A percentile compares a stretch with the other conserved stretches of the same genome.
Conservation (phyloP, 2,888 invertebrate species). For the Lathronympha strigana region DNA sequence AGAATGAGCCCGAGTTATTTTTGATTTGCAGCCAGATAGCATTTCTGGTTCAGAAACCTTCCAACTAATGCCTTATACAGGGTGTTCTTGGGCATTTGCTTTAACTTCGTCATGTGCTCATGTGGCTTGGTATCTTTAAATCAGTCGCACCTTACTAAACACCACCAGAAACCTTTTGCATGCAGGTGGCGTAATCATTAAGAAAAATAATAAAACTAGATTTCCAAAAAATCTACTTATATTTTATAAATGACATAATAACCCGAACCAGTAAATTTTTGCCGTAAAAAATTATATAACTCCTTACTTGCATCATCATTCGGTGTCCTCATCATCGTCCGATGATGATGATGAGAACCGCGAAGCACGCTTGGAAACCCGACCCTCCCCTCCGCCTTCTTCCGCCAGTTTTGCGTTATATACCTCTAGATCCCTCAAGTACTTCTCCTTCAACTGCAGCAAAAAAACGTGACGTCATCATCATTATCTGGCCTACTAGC, state of each 20-base stretch:
- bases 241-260: neutral
- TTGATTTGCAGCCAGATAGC: slow-evolving; percentile 15
- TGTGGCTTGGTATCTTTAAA: no score
- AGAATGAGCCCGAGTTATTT: slow-evolving; percentile 16
- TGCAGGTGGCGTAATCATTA: no score
- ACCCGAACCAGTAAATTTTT: neutral
- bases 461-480: no score
- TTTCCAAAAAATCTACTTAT: neutral
- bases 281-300: neutral
- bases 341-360: neutral
- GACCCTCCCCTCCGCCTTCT: slow-evolving; percentile 84
- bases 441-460: slow-evolving; percentile 88
- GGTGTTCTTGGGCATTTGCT: no score
- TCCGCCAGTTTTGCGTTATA: slow-evolving; percentile 93
- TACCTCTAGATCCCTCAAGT: slow-evolving; percentile 93
- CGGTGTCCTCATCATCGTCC: neutral
- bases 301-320: slow-evolving; percentile 1
- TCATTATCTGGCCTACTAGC: no score
- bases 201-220: neutral
- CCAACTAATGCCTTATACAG: no score
- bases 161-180: no score
- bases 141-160: no score
- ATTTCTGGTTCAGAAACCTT: slow-evolving; percentile 5
- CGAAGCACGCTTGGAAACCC: slow-evolving; percentile 42
- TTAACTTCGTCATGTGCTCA: no score